Evolutionary conservation across 2,888 invertebrate genomes (phyloP), one percentile per base, ranked within the genome.

Genomic region (Spilarctia lutea): DNA sequence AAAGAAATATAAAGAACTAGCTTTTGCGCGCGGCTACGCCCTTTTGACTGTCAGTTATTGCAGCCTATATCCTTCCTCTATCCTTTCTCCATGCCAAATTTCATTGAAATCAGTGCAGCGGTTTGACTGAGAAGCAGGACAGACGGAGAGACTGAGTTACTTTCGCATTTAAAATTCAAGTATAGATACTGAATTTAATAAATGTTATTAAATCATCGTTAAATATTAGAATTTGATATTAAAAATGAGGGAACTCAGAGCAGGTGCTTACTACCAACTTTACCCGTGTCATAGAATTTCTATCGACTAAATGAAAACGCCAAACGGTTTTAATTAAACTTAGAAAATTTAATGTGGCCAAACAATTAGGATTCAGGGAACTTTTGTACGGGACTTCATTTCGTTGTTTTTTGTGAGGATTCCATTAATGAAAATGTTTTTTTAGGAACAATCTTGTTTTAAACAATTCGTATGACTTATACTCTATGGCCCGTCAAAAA

Each of bases 231-330:
- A 56, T 69, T 48, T 68, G 13, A 69, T n/a, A 35, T 48, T 24
- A 35, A 48, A 75, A 52, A 60, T 33, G 63, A 72, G 20, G 45
- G 33, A 74, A 39, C 52, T 35, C 65, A n/a, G 48, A 65, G 72
- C 45, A 30, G 27, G 68, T 33, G 35, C 27, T 39, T 18, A 39
- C 69, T 70, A 16, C 56, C 8, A 70, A 45, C 67, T 63, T 68
- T 63, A 65, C 42, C 74, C 65, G 74, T 74, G 72, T 73, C 71
- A 68, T 74, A 73, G 68, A 78, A 78, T 75, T 79, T 75, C 68
- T 71, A 77, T 79, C 48, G 18, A 35, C 42, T 39, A 63, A 77
- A 74, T 65, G 65, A 74, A 74, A 33, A 42, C 63, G 33, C 68
- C 16, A 48, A 66, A 65, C 33, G 67, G 4, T 69, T 72, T 75